Base-by-base conservation (phyloP, 2,888 invertebrate genomes). In the Elysia crispata region DNA sequence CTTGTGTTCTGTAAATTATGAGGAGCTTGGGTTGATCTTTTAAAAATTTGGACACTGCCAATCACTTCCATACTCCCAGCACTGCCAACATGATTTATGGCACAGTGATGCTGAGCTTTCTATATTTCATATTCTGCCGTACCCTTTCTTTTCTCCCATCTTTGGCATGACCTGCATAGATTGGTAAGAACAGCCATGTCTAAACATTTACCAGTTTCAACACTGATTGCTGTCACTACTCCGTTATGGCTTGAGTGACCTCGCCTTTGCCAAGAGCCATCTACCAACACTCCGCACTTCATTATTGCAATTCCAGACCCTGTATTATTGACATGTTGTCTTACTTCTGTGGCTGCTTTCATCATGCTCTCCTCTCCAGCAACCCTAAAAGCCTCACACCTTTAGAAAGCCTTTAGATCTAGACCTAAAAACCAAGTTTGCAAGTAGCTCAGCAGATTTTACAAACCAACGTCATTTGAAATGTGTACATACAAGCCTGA, bases 171-270 rank as follows among this genome's bases (percentile, higher is more conserved):
- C 25, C 54, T 73, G 30, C 73, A 54, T 1, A 73, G 41, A 28
- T 73, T 49, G 30, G 28, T 50, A 1, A 73, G 31, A 20, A 57
- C 57, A 23, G 49, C 73, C 28, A 49, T 20, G 28, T 73, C 73
- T 49, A 73, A 28, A 73, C 73, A 73, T 54, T 73, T 73, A 1
- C 73, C 73, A 25, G 73, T 54, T 15, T 50, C 57, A 54, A 73
- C 73, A 18, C 30, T 50, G 54, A 73, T 73, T 5, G 73, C 57
- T 25, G 73, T 73, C 25, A 73, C 73, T 28, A 73, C 57, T 25
- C 30, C 67, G 23, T 67, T 23, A 67, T 67, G 30, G 3, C 30
- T 60, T n/a, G 60, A n/a, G 25, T 60, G 60, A 23, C 60, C 60
- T 60, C 60, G n/a, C 15, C 60, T 60, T 25, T 60, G 60, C 60